A percentile compares a stretch with the other conserved stretches of the same genome.
phyloP scores from a whole-genome alignment of 2,888 invertebrate species.

The Theodoxus fluviatilis region DNA sequence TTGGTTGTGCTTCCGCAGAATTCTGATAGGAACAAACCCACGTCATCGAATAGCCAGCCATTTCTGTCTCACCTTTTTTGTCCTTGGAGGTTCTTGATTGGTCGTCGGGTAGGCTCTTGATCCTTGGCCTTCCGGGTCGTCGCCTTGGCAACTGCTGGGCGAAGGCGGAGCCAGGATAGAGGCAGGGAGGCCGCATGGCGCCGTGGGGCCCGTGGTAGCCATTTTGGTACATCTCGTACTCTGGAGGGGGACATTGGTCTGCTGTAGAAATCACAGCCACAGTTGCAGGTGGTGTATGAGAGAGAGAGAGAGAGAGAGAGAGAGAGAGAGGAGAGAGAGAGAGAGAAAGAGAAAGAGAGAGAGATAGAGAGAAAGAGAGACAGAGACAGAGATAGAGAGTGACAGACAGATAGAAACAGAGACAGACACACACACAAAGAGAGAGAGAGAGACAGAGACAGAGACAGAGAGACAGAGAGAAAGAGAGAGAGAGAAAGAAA shows the following conservation, averaged over 20 bases:
- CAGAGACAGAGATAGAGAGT: too few species aligned
- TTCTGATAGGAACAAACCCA: neutral
- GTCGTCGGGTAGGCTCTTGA: slow-evolving; percentile 47
- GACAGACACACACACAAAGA: too few species aligned
- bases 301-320: too few species aligned
- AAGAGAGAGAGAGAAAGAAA: too few species aligned
- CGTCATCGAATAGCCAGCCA: neutral
- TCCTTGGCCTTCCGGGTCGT: slow-evolving; percentile 52
- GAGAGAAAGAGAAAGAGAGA: too few species aligned
- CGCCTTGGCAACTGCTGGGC: slow-evolving; percentile 38
- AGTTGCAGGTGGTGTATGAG: neutral
- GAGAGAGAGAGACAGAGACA: too few species aligned
- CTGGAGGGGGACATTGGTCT: slow-evolving; percentile 32
- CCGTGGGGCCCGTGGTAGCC: slow-evolving; percentile 22
- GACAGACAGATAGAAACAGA: too few species aligned
- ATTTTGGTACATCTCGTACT: slow-evolving; percentile 28
- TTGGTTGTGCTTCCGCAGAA: too few species aligned
- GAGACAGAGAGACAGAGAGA: too few species aligned
- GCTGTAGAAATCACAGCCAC: neutral
- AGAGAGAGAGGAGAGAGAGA: too few species aligned
- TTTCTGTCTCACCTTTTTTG: slow-evolving; percentile 49
- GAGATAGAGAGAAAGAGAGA: too few species aligned
- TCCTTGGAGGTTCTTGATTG: slow-evolving; percentile 43
- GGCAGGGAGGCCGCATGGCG: slow-evolving; percentile 32
- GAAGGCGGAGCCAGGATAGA: slow-evolving; percentile 29